phyloP scores from a whole-genome alignment of 2,113 vertebrate species.

The Mirounga angustirostris region DNA sequence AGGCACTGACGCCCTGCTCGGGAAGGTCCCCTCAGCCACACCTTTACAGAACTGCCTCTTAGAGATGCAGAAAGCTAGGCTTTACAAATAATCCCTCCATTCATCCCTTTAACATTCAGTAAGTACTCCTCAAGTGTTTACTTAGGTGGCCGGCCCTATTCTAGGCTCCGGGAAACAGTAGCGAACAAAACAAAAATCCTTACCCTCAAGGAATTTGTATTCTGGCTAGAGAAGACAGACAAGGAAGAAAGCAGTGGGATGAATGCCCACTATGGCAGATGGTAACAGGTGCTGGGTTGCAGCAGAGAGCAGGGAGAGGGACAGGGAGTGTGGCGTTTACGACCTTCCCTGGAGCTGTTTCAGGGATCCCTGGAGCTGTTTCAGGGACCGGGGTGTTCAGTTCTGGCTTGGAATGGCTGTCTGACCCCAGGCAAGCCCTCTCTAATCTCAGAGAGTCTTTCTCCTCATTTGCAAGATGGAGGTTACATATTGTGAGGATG shows the following conservation, averaged over 20 bases:
- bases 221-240: neutral
- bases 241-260: neutral
- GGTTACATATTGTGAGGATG: neutral
- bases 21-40: neutral
- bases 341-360: neutral
- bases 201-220: neutral
- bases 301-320: no score
- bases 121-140: neutral
- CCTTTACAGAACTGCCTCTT: neutral
- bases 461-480: neutral
- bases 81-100: neutral
- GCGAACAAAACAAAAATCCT: neutral
- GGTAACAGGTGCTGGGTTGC: neutral
- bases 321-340: neutral
- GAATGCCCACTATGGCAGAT: neutral
- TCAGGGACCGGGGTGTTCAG: neutral
- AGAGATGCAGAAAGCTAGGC: neutral
- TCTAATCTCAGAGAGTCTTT: neutral
- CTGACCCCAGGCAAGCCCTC: neutral
- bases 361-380: neutral
- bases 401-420: neutral
- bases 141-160: neutral
- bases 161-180: neutral
- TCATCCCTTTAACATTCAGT: neutral
- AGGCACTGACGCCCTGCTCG: neutral